Percentiles rank a stretch among this genome's conserved stretches.
These are phyloP conservation scores for Cynoglossus semilaevis DNA, from an alignment of 2,113 vertebrate species.

Conservation along the genomic window DNA sequence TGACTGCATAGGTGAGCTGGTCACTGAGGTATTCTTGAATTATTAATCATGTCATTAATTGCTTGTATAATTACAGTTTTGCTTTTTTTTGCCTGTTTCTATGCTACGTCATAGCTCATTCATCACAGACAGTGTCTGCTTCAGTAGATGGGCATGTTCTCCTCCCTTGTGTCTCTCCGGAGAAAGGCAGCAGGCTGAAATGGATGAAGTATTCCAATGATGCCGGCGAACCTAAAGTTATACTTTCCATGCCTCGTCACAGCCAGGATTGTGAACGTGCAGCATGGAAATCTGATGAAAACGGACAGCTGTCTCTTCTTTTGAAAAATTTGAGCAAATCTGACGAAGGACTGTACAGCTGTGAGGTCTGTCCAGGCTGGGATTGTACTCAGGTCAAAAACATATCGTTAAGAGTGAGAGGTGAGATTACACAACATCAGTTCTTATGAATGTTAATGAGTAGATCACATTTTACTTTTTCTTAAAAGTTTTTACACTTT, in stretches of 20 bases:
- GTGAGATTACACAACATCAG: constrained; percentile 21
- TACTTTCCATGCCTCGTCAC: constrained; percentile 23
- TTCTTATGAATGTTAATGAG: no score
- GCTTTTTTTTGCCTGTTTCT: background rate
- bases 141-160: constrained; percentile 7
- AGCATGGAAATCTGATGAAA: background rate
- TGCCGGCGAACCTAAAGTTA: background rate
- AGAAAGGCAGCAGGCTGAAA: constrained; percentile 13
- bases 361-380: constrained; percentile 47
- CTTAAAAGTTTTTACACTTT: no score
- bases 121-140: background rate
- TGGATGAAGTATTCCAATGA: constrained; percentile 11
- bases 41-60: background rate
- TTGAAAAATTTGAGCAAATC: constrained; percentile 28
- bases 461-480: no score
- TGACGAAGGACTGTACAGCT: constrained; percentile 48
- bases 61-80: background rate
- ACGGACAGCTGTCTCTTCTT: constrained; percentile 24
- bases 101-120: constrained; percentile 1
- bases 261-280: background rate
- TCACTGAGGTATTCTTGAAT: background rate
- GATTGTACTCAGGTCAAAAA: background rate
- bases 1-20: constrained; percentile 44
- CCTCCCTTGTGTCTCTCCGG: constrained; percentile 32
- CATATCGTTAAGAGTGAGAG: constrained; percentile 55